These are phyloP conservation scores for Pipra filicauda DNA, from an alignment of 2,113 vertebrate species.

Conservation along the genomic window DNA sequence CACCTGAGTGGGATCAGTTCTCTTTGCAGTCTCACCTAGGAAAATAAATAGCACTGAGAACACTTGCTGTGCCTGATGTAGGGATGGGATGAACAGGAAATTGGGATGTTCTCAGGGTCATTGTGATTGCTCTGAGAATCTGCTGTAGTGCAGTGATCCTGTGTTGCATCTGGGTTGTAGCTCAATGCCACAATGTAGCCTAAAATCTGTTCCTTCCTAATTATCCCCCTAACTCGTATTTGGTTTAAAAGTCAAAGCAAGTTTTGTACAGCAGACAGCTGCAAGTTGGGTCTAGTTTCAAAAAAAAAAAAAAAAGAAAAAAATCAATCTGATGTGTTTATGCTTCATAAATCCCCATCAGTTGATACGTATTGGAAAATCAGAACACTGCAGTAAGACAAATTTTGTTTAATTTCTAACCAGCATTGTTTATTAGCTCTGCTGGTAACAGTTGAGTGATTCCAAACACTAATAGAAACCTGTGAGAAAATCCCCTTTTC, in stretches of 20 bases:
- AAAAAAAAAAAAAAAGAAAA: not conserved
- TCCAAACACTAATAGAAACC: not conserved
- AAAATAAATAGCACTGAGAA: not conserved
- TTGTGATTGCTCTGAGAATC: not conserved
- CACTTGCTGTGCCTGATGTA: not conserved
- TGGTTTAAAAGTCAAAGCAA: not conserved
- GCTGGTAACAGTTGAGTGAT: not conserved
- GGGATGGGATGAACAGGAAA: not conserved
- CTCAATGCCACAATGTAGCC: not conserved
- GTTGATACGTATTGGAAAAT: not conserved
- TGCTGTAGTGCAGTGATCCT: not conserved
- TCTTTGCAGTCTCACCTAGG: not conserved
- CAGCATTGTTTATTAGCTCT: not conserved
- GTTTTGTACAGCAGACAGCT: not conserved
- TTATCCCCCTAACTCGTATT: not conserved
- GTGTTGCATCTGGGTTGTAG: not conserved
- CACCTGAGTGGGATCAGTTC: rapidly evolving
- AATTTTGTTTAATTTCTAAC: not conserved
- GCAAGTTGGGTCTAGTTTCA: not conserved
- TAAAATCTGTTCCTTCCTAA: not conserved
- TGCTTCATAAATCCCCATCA: conserved; percentile 25
- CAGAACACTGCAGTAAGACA: not conserved
- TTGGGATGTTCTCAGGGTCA: not conserved
- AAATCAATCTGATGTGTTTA: not conserved
- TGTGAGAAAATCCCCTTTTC: not conserved